Conservation (phyloP, 2,113 vertebrate genomes). For the Petaurus breviceps region DNA sequence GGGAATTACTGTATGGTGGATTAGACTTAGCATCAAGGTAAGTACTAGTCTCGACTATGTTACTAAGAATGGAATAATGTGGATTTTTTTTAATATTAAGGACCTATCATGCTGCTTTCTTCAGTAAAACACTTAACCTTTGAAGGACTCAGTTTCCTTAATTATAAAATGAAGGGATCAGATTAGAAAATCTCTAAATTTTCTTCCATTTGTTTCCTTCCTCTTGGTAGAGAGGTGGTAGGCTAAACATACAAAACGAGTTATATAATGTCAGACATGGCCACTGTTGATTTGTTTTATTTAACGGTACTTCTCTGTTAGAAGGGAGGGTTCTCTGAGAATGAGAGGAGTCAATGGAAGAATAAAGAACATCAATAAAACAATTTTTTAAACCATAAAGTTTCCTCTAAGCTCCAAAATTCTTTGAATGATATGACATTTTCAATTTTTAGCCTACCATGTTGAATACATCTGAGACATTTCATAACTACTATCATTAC, state of each 20-base stretch:
- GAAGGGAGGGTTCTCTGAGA: not conserved
- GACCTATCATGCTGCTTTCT: not conserved
- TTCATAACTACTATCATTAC: not conserved
- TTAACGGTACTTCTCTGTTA: not conserved
- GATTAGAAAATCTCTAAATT: not conserved
- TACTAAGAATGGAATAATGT: conserved; percentile 32
- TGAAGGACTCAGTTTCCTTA: not conserved
- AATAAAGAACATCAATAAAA: not conserved
- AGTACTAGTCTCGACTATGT: conserved; percentile 27
- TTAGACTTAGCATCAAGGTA: not conserved
- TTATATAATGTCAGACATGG: not conserved
- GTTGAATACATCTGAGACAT: not conserved
- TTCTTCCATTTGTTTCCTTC: not conserved
- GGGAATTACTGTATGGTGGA: conserved; percentile 11
- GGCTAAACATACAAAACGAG: not conserved
- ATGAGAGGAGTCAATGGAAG: not conserved
- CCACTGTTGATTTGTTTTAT: not conserved
- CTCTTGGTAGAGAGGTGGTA: not conserved
- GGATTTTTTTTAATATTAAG: not conserved
- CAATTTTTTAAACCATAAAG: not conserved
- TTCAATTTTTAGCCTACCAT: not conserved
- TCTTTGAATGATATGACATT: not conserved
- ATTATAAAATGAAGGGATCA: not conserved
- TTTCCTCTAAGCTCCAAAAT: not conserved
- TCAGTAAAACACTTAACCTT: not conserved